Evolutionary conservation across 2,113 vertebrate genomes (phyloP), one percentile per base, ranked within the genome.

Genomic region (Danio rerio): DNA sequence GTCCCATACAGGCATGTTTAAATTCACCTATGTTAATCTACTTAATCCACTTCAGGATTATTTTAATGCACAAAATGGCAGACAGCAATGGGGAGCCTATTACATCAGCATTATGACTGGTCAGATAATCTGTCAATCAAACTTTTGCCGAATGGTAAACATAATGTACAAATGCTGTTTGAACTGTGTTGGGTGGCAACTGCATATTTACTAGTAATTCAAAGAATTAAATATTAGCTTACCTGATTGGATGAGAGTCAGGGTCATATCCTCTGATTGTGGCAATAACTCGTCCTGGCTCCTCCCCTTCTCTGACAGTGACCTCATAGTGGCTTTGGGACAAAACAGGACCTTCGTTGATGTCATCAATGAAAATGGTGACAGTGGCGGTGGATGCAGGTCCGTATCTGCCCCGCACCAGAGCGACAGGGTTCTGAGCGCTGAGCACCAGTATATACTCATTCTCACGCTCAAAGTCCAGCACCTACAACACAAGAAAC

Each of bases 391-490:
- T 94, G 86, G 95, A 95, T 6, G 92, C 91, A 0, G 92, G 90
- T 9, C 94, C 93, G 0, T 94, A 95, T 11, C 93, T 90, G 5
- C 91, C 92, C 0, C 91, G 91, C n/a, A 93, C 91, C 71, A 95
- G 83, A 45, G 94, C 91, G 42, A 91, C 93, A 0, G 88, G 88
- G 83, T 95, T 95, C 78, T 91, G 92, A 80, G 91, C 94, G 5
- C 92, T 91, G 12, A 95, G 83, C 16, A 93, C 92, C 7, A 95
- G 88, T 65, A 90, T 93, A 85, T 95, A 95, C 79, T 94, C 92
- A 10, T 91, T 93, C 84, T 93, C 92, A 4, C 91, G 90, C 78
- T 95, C 94, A 86, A 93, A 95, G 88, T 95, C 94, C 85, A 95
- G 84, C 0, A 91, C 91, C 94, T 95, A 81, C 42, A 76, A 31